Evolutionary conservation across 1,140 invertebrate genomes (phyloP).

Genomic region (Heliothis virescens): DNA sequence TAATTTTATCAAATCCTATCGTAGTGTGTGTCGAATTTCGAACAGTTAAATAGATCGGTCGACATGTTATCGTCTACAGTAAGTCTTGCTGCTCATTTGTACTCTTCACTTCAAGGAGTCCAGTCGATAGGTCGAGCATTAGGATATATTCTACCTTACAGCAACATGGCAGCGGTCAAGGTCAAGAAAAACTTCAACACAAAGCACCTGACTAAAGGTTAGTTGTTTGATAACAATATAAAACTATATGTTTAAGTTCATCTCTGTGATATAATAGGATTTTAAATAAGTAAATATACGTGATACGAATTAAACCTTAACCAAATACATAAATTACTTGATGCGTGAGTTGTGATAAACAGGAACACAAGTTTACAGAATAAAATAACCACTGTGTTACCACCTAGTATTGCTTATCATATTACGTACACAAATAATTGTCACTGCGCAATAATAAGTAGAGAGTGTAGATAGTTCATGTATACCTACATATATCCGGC

Average conservation of each 20-base stretch:
- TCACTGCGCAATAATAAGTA: too few relatives aligned
- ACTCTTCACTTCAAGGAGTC: constrained; percentile 66
- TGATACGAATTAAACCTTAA: background rate
- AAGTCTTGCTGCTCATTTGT: constrained; percentile 68
- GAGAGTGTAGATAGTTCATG: too few relatives aligned
- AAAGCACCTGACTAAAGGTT: constrained; percentile 56
- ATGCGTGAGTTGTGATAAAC: background rate
- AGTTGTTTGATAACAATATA: constrained; percentile 26
- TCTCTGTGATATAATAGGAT: too few relatives aligned
- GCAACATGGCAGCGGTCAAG: constrained; percentile 64
- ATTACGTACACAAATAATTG: too few relatives aligned
- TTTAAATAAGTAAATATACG: too few relatives aligned
- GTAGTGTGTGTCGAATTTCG: background rate
- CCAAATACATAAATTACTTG: background rate
- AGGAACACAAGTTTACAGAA: background rate
- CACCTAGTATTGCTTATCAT: background rate
- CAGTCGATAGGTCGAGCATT: constrained; percentile 63
- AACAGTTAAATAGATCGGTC: background rate
- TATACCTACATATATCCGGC: too few relatives aligned
- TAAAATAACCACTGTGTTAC: background rate
- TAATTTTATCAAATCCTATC: background rate
- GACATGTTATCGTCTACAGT: constrained; percentile 48
- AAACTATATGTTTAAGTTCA: too few relatives aligned
- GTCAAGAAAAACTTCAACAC: constrained; percentile 51
- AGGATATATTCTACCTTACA: constrained; percentile 64